Percentiles rank a stretch among this genome's conserved stretches.
phyloP scores from a whole-genome alignment of 2,888 invertebrate genomes.

The Nymphalis urticae region DNA sequence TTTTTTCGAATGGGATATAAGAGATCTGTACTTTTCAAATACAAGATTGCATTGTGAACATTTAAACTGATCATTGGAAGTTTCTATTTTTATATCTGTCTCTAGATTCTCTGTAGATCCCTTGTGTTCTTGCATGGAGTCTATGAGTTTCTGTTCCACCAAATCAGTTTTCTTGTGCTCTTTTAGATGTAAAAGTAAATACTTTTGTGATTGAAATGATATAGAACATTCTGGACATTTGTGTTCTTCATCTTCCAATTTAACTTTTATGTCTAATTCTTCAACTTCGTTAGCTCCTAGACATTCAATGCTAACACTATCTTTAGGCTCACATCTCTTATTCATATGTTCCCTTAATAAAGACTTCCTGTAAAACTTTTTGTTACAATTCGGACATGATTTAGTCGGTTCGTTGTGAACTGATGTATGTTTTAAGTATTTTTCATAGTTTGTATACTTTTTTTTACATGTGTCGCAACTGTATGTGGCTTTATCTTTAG shows the following conservation, averaged over 20 bases:
- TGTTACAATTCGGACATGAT: slow-evolving; percentile 57
- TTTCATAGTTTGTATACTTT: slow-evolving; percentile 68
- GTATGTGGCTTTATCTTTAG: slow-evolving; percentile 42
- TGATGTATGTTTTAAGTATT: slow-evolving; percentile 71
- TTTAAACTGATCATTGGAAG: slow-evolving; percentile 48
- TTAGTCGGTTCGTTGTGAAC: slow-evolving; percentile 55
- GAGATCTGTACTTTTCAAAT: slow-evolving; percentile 76
- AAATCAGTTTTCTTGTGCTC: slow-evolving; percentile 17
- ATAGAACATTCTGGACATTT: slow-evolving; percentile 28
- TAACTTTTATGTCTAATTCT: slow-evolving; percentile 25
- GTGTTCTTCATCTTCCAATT: slow-evolving; percentile 22
- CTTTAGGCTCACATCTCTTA: slow-evolving; percentile 47
- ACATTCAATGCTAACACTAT: not conserved
- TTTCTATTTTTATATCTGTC: slow-evolving; percentile 44
- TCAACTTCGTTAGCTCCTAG: too few species aligned
- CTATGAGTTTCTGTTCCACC: slow-evolving; percentile 13
- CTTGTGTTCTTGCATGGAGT: slow-evolving; percentile 7
- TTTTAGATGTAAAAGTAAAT: slow-evolving; percentile 21
- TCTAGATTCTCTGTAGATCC: not conserved
- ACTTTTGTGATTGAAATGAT: slow-evolving; percentile 19
- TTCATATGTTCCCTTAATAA: slow-evolving; percentile 60
- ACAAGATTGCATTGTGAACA: slow-evolving; percentile 79
- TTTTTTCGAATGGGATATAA: slow-evolving; percentile 65
- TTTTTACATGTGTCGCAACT: slow-evolving; percentile 73
- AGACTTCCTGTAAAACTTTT: slow-evolving; percentile 53